A percentile compares a stretch with the other conserved stretches of the same genome.
phyloP scores from a whole-genome alignment of 1,140 invertebrate species.

The Trichogramma pretiosum region DNA sequence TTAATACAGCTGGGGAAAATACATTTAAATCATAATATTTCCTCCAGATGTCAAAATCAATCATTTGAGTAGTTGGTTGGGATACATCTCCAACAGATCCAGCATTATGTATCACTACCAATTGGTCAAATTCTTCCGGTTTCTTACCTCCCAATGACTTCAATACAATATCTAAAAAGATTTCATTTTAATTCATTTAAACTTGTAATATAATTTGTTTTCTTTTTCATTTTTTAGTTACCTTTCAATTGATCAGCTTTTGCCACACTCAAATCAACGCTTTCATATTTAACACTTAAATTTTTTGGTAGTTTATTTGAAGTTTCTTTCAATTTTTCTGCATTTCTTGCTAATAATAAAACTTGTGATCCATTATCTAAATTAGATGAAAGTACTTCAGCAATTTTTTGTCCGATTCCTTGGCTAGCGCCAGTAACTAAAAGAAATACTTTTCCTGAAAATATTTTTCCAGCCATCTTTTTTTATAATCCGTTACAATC shows the following conservation, averaged over 20 bases:
- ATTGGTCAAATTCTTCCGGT: conserved; percentile 52
- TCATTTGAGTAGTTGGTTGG: conserved; percentile 52
- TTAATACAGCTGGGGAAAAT: conserved; percentile 67
- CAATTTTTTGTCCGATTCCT: conserved; percentile 75
- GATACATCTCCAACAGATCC: conserved; percentile 72
- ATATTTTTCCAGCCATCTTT: conserved; percentile 24
- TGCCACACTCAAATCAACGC: conserved; percentile 51
- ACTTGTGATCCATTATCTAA: conserved; percentile 58
- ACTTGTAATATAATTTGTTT: neutral
- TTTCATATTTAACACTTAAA: conserved; percentile 46
- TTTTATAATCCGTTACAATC: conserved; percentile 7
- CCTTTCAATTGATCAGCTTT: conserved; percentile 43
- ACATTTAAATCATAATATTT: conserved; percentile 73
- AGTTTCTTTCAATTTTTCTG: conserved; percentile 54
- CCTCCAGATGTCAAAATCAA: conserved; percentile 51
- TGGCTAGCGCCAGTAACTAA: conserved; percentile 79
- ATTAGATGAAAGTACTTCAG: conserved; percentile 56
- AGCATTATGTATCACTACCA: conserved; percentile 82
- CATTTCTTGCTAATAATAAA: conserved; percentile 67
- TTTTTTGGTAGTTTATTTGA: conserved; percentile 38
- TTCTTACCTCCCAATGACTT: conserved; percentile 36
- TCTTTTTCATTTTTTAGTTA: conserved; percentile 19
- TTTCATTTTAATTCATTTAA: neutral
- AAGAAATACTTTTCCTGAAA: conserved; percentile 47
- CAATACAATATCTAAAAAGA: conserved; percentile 38